Percentiles rank a stretch among this genome's conserved stretches.
Conservation (phyloP, 2,797 vertebrate genomes). For the Balearica regulorum region DNA sequence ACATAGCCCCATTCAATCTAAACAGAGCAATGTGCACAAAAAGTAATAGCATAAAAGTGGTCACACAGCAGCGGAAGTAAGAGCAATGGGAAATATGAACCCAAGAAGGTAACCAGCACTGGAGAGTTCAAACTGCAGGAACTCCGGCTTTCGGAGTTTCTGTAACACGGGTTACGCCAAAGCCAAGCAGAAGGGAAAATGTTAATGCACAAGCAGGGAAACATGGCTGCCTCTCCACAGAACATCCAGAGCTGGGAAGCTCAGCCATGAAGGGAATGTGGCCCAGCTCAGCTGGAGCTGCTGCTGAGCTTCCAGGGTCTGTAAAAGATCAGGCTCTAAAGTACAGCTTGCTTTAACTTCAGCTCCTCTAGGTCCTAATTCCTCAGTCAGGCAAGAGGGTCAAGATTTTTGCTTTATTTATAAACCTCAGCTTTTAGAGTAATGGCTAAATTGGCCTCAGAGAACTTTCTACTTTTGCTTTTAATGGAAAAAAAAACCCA, state of each 20-base stretch:
- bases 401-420: neutral
- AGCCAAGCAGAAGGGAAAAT: neutral
- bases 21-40: neutral
- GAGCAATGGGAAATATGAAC: neutral
- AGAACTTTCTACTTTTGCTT: neutral
- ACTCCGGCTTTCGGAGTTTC: neutral
- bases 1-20: neutral
- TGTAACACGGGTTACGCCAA: rapidly evolving
- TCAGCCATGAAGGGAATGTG: neutral
- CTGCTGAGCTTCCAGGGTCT: neutral
- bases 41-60: neutral
- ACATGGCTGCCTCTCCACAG: neutral
- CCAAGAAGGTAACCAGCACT: neutral
- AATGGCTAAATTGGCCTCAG: neutral
- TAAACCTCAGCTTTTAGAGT: neutral
- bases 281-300: neutral
- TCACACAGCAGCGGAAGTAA: neutral
- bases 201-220: rapidly evolving
- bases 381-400: neutral
- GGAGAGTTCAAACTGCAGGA: neutral
- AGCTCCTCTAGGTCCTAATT: neutral
- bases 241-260: neutral
- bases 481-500: neutral
- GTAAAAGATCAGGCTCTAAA: neutral
- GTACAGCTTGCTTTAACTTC: neutral